phyloP scores from a whole-genome alignment of 1,140 invertebrate genomes.

The Aphelinus certus region DNA sequence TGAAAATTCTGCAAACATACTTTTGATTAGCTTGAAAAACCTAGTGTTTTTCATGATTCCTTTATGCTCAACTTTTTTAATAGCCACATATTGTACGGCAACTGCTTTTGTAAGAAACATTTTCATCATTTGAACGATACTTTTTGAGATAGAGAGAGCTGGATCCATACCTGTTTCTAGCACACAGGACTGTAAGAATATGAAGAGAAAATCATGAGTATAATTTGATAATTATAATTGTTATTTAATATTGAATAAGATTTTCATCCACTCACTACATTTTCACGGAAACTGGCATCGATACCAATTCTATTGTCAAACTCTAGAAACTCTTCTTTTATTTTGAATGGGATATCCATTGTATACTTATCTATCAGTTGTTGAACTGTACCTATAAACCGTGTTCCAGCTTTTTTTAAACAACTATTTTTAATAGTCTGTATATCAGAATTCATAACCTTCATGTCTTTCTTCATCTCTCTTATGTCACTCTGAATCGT shows the following conservation, averaged over 20 bases:
- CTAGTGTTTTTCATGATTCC: no score
- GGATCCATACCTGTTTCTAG: background rate
- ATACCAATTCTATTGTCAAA: background rate
- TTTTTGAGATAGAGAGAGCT: background rate
- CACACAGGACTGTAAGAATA: background rate
- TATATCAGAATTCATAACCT: background rate
- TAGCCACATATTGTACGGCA: background rate
- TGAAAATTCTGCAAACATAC: no score
- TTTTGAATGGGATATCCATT: background rate
- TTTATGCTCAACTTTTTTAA: background rate
- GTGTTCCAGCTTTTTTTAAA: background rate
- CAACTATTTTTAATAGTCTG: background rate
- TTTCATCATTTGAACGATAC: background rate
- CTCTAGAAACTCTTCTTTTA: background rate
- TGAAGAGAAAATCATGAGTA: background rate
- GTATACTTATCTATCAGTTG: background rate
- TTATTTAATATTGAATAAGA: background rate
- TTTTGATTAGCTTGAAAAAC: no score
- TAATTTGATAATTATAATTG: background rate
- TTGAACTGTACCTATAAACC: background rate
- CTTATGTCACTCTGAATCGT: background rate
- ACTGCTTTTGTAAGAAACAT: background rate
- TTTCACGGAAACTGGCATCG: background rate
- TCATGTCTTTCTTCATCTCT: background rate
- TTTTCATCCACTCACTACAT: background rate